These are phyloP conservation scores for Rhizoglyphus robini DNA, from an alignment of 1,140 invertebrate genomes.

Conservation along the genomic window DNA sequence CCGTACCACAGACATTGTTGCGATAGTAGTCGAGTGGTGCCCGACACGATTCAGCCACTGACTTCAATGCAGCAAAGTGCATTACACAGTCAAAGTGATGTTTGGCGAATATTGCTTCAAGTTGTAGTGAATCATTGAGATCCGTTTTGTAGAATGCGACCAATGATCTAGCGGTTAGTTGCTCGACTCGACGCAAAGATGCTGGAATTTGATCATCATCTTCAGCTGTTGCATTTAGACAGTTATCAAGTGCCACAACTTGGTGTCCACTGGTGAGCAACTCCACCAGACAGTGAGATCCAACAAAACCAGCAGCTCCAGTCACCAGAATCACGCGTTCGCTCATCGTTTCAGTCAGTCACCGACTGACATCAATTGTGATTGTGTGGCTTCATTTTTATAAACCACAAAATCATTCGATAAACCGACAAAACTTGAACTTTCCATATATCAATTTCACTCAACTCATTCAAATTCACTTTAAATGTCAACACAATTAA, in stretches of 20 bases:
- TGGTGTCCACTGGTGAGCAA: slow-evolving; percentile 58
- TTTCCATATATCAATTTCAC: too few relatives aligned
- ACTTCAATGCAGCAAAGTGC: slow-evolving; percentile 95
- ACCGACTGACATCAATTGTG: too few relatives aligned
- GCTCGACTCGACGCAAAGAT: slow-evolving; percentile 61
- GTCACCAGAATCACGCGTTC: slow-evolving; percentile 52
- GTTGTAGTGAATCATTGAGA: slow-evolving; percentile 48
- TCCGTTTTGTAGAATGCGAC: slow-evolving; percentile 59
- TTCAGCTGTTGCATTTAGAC: slow-evolving; percentile 52
- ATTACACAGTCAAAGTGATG: slow-evolving; percentile 78
- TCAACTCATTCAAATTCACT: too few relatives aligned
- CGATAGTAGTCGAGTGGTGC: slow-evolving; percentile 60
- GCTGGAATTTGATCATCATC: slow-evolving; percentile 41
- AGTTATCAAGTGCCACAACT: slow-evolving; percentile 74
- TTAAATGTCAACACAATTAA: too few relatives aligned
- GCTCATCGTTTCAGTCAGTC: too few relatives aligned
- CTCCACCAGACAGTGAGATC: slow-evolving; percentile 81
- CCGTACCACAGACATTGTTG: slow-evolving; percentile 81
- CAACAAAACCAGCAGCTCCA: slow-evolving; percentile 93
- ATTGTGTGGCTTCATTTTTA: too few relatives aligned
- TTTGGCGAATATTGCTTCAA: slow-evolving; percentile 56
- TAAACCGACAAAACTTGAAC: too few relatives aligned
- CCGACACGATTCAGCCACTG: slow-evolving; percentile 87
- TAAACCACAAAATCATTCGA: too few relatives aligned
- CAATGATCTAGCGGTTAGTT: slow-evolving; percentile 58